A percentile compares a stretch with the other conserved stretches of the same genome.
Evolutionary conservation across 2,797 vertebrate species (phyloP).

Genomic region (Staurois parvus): DNA sequence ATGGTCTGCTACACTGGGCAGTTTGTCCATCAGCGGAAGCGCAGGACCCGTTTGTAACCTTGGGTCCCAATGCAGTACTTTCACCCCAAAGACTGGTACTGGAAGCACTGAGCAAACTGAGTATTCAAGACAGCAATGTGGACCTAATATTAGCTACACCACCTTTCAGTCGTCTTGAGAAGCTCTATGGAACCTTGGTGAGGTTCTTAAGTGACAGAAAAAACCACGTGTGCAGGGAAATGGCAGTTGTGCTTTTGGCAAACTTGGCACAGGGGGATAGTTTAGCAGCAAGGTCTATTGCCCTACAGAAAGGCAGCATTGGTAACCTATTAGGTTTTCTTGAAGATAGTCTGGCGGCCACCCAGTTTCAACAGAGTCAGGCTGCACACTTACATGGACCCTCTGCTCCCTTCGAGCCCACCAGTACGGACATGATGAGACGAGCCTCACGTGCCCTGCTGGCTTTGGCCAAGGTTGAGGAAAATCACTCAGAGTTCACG

Average conservation of each 20-base stretch:
- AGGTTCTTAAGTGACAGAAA: slow-evolving; percentile 96
- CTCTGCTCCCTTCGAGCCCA: slow-evolving; percentile 95
- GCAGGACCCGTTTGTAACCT: slow-evolving; percentile 95
- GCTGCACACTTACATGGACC: slow-evolving; percentile 94
- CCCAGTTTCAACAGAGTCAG: slow-evolving; percentile 98
- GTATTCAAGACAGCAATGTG: slow-evolving; percentile 99
- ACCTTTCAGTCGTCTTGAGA: slow-evolving; percentile 94
- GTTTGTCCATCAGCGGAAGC: slow-evolving; percentile 98
- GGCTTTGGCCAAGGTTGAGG: slow-evolving; percentile 97
- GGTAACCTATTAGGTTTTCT: slow-evolving; percentile 96
- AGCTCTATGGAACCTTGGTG: slow-evolving; percentile 95
- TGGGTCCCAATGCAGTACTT: slow-evolving; percentile 92
- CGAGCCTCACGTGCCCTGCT: slow-evolving; percentile 95
- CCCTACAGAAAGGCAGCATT: slow-evolving; percentile 96
- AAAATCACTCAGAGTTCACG: slow-evolving; percentile 99
- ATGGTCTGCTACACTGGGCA: slow-evolving; percentile 98
- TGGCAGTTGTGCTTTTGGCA: slow-evolving; percentile 97
- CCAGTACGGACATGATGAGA: slow-evolving; percentile 99
- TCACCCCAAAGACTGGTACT: slow-evolving; percentile 98
- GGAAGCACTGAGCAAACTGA: slow-evolving; percentile 98
- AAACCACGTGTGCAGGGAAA: slow-evolving; percentile 97
- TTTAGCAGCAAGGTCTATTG: slow-evolving; percentile 91
- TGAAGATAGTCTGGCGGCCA: slow-evolving; percentile 97
- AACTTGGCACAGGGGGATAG: slow-evolving; percentile 97
- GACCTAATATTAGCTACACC: slow-evolving; percentile 98